These are phyloP conservation scores for Neodontobutis hainanensis DNA, from an alignment of 2,113 vertebrate genomes.

Conservation along the genomic window DNA sequence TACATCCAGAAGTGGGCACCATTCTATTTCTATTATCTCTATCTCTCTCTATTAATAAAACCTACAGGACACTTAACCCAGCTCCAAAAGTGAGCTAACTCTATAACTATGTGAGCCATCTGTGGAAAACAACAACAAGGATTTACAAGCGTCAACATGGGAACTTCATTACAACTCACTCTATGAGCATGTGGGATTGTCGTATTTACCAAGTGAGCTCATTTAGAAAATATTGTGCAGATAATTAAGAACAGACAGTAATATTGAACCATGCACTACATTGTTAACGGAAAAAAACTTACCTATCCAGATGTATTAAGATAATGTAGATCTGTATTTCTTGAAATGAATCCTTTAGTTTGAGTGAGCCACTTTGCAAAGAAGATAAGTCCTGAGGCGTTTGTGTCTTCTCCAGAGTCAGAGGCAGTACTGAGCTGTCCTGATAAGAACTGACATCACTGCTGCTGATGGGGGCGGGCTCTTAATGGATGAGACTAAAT, in stretches of 20 bases:
- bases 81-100: constrained; percentile 1
- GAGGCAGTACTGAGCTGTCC: constrained; percentile 41
- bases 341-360: constrained; percentile 8
- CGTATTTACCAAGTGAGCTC: neutral
- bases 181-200: neutral
- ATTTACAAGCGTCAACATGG: neutral
- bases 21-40: neutral
- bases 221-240: neutral
- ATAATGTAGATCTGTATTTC: neutral
- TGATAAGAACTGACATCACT: constrained; percentile 32
- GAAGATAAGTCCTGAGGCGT: neutral
- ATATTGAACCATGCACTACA: neutral
- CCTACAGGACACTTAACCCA: neutral
- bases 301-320: too few relatives aligned
- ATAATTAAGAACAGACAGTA: neutral
- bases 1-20: constrained; percentile 1
- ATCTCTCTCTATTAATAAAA: too few relatives aligned
- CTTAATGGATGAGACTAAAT: neutral
- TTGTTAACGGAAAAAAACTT: too few relatives aligned
- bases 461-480: constrained; percentile 37
- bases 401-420: constrained; percentile 30
- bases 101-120: neutral
- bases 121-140: neutral
- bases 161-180: neutral
- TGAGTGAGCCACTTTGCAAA: neutral